These are phyloP conservation scores for Calameuta filiformis DNA, from an alignment of 2,888 invertebrate genomes.

Conservation along the genomic window DNA sequence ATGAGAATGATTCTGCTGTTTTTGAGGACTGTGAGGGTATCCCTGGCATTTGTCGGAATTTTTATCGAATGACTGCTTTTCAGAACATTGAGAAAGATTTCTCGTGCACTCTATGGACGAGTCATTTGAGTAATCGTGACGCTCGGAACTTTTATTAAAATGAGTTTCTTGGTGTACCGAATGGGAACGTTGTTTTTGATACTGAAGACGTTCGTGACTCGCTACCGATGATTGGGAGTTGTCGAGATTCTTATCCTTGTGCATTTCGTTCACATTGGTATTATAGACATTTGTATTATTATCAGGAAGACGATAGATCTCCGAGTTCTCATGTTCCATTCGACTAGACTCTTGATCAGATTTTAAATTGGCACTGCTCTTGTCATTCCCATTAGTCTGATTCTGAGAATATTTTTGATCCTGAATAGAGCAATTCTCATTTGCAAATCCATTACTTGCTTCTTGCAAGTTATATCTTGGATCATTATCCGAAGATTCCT, in stretches of 20 bases:
- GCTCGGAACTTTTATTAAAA: constrained; percentile 31
- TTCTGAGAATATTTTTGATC: constrained; percentile 8
- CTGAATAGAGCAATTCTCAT: neutral
- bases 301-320: constrained; percentile 38
- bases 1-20: constrained; percentile 31
- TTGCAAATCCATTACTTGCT: neutral
- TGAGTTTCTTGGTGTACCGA: constrained; percentile 33
- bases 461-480: neutral
- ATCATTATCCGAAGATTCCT: neutral
- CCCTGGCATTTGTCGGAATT: constrained; percentile 39
- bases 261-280: constrained; percentile 37
- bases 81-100: constrained; percentile 31
- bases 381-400: constrained; percentile 4
- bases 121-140: constrained; percentile 34
- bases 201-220: constrained; percentile 23
- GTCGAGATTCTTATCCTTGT: constrained; percentile 37
- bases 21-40: constrained; percentile 44
- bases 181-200: constrained; percentile 28
- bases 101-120: constrained; percentile 5
- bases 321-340: constrained; percentile 36
- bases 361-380: neutral
- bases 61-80: constrained; percentile 34
- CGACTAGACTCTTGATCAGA: constrained; percentile 19
- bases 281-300: constrained; percentile 38
- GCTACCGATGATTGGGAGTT: constrained; percentile 28